These are phyloP conservation scores for Drosophila arizonae DNA, from an alignment of 1,140 invertebrate genomes.

Conservation along the genomic window DNA sequence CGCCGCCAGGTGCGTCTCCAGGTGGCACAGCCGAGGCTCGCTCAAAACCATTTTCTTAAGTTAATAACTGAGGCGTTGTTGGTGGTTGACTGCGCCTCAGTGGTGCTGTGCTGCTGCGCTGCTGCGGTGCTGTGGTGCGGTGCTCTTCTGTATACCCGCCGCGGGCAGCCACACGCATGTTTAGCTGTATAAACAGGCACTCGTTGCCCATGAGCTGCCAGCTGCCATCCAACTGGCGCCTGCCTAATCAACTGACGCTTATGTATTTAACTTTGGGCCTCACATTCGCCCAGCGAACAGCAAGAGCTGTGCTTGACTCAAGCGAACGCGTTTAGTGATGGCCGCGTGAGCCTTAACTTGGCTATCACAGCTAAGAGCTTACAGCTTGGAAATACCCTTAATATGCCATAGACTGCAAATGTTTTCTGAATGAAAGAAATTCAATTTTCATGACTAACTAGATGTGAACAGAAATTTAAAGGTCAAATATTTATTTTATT, in stretches of 20 bases:
- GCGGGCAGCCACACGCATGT: slow-evolving; percentile 53
- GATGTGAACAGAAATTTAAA: too few relatives aligned
- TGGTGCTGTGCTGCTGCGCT: neutral
- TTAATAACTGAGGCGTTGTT: slow-evolving; percentile 59
- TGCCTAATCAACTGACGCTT: slow-evolving; percentile 75
- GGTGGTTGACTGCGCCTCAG: neutral
- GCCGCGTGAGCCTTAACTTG: slow-evolving; percentile 15
- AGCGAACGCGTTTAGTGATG: slow-evolving; percentile 8
- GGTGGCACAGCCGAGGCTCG: slow-evolving; percentile 52
- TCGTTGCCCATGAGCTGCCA: slow-evolving; percentile 9
- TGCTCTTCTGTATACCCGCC: slow-evolving; percentile 17
- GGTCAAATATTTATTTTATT: too few relatives aligned
- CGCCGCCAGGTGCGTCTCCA: slow-evolving; percentile 60
- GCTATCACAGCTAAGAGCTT: too few relatives aligned
- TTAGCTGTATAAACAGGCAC: slow-evolving; percentile 31
- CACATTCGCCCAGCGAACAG: slow-evolving; percentile 50
- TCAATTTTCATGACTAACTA: too few relatives aligned
- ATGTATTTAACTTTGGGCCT: slow-evolving; percentile 78
- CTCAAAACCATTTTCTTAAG: slow-evolving; percentile 64
- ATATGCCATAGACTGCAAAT: too few relatives aligned
- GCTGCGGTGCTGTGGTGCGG: neutral
- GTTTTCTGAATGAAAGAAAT: too few relatives aligned
- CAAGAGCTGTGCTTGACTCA: slow-evolving; percentile 45
- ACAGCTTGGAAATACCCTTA: too few relatives aligned
- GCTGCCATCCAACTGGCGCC: slow-evolving; percentile 16